Conservation (phyloP, 2,797 vertebrate species). For the Poecilia velifera region DNA sequence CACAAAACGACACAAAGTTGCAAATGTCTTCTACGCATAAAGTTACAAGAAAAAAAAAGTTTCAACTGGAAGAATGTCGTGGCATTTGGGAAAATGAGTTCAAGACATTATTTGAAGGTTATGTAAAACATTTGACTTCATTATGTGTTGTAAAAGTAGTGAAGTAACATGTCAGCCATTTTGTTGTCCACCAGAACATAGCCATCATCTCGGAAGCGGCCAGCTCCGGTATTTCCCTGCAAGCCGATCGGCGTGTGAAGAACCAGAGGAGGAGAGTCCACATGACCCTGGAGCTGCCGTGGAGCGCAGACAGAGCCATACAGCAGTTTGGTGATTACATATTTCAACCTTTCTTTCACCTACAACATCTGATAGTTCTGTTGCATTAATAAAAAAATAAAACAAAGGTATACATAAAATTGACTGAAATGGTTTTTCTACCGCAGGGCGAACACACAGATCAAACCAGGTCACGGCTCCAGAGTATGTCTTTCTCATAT, state of each 20-base stretch:
- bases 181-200: conserved; percentile 86
- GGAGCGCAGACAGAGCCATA: conserved; percentile 97
- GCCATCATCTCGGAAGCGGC: conserved; percentile 98
- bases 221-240: conserved; percentile 97
- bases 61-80: neutral
- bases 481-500: conserved; percentile 98
- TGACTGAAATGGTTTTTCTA: neutral
- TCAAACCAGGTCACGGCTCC: conserved; percentile 99
- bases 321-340: conserved; percentile 92
- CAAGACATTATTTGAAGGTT: neutral
- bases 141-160: neutral
- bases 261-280: conserved; percentile 96
- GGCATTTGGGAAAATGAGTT: neutral
- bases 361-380: neutral
- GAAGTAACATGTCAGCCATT: neutral
- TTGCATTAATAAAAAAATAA: neutral
- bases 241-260: conserved; percentile 95
- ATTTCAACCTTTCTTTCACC: neutral
- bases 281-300: conserved; percentile 97
- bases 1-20: neutral
- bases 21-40: neutral
- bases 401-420: neutral
- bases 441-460: conserved; percentile 90
- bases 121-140: neutral
- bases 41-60: neutral